Evolutionary conservation across 1,140 invertebrate species (phyloP).

Genomic region (Cyrtorhinus lividipennis): DNA sequence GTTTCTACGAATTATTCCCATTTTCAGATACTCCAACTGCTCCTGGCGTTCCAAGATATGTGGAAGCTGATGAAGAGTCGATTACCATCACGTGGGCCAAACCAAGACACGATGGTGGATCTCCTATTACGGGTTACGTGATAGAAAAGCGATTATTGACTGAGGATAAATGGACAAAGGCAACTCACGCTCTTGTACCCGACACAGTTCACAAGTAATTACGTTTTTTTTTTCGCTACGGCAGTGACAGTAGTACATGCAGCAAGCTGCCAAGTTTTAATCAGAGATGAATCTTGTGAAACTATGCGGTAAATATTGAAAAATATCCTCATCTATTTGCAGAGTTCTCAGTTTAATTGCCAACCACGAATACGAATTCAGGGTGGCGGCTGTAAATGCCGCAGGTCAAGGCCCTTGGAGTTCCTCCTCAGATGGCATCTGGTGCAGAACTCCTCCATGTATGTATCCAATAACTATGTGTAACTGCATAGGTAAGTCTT

Average conservation of each 20-base stretch:
- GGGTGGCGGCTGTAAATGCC: conserved; percentile 89
- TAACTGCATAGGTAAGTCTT: not conserved
- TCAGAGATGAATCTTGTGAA: too few species aligned
- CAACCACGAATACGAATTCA: conserved; percentile 94
- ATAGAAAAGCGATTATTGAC: conserved; percentile 81
- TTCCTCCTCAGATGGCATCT: conserved; percentile 77
- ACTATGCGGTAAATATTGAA: too few species aligned
- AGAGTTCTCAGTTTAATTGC: conserved; percentile 77
- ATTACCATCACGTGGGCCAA: conserved; percentile 89
- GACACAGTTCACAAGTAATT: conserved; percentile 56
- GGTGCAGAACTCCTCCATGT: conserved; percentile 71
- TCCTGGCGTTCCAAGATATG: conserved; percentile 69
- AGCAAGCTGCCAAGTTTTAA: too few species aligned
- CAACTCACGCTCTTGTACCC: conserved; percentile 62
- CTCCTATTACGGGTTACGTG: conserved; percentile 78
- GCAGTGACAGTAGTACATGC: not conserved
- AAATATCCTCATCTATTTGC: conserved; percentile 24
- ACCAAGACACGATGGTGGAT: conserved; percentile 84
- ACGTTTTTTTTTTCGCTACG: not conserved
- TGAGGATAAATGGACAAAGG: conserved; percentile 84
- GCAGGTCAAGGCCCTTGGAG: conserved; percentile 88
- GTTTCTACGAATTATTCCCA: too few species aligned
- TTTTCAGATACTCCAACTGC: conserved; percentile 63
- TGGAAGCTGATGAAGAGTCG: conserved; percentile 81
- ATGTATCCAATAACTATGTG: conserved; percentile 26